Evolutionary conservation across 2,888 invertebrate species (phyloP), one percentile per base, ranked within the genome.

Genomic region (Phaedon cochleariae): DNA sequence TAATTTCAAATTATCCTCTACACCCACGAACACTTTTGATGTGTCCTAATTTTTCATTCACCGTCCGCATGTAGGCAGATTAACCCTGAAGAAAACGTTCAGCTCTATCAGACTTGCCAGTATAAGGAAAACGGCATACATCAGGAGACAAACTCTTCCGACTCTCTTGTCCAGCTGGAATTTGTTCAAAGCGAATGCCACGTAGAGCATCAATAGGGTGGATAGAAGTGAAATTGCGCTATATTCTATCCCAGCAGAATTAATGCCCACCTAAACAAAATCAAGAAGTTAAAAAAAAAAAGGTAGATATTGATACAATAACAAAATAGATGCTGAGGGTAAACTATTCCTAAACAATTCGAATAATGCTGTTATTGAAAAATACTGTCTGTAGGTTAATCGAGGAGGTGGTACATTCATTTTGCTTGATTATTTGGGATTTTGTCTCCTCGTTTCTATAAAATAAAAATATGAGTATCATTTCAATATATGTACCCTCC

Each of bases 11-110:
- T 21, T 48, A 10, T 21, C n/a, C 26, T 49, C 49, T 20, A 26
- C 49, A 49, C 57, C 18, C 57, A 57, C 57, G 15, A 48, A n/a
- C 17, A 34, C 20, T 18, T 17, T 58, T 46, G n/a, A 21, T 20
- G 17, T 18, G 45, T 9, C 20, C 26, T 22, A 37, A n/a, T 49
- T 22, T 12, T 4, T 57, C 37, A 37, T 67, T 68, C 67, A 69
- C 58, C 69, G 64, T 22, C 69, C 69, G 85, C 96, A 96, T 68
- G 94, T 93, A 74, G 94, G 95, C 75, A 93, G 87, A 85, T 95
- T 96, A 76, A 96, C 94, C 77, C 90, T 90, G 86, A 95, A 95
- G 90, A 96, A 96, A 71, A 95, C 93, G 84, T 96, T 96, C 78
- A 96, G 88, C 86, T 96, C 96, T 79, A 95, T 96, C 76, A 96